Evolutionary conservation across 2,888 invertebrate genomes (phyloP), one percentile per base, ranked within the genome.

Genomic region (Vannuccia rotundouncinata): DNA sequence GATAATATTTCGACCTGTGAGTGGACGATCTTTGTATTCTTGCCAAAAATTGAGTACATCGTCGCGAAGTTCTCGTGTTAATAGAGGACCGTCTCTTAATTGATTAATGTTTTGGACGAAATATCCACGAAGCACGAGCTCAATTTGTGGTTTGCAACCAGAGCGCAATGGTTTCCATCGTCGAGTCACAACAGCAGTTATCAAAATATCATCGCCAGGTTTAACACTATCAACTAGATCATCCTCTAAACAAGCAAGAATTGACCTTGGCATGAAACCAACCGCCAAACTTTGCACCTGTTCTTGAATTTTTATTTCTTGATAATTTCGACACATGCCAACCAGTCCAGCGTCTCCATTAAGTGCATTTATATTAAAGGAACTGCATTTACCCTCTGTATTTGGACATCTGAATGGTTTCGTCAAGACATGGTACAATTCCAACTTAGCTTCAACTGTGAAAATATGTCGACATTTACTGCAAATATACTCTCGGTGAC

Each of bases 211-310:
- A 90, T 95, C 94, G 0, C 95, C 95, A 78, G 95, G 94, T 87
- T 93, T 93, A 86, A 94, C 94, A 82, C 89, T 89, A 87, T 94
- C 94, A 0, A 94, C 94, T 29, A 95, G 89, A 88, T 95, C 95
- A 89, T 95, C 92, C 85, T 94, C 93, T 66, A 94, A 85, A 0
- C 66, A 29, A 0, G 81, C 81, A 91, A 92, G 91, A 89, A 94
- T 91, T 0, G 92, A 91, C 17, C 91, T 90, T 0, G 93, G 93
- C 84, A 93, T 92, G 29, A 91, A 91, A 1, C 93, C 92, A 82
- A 92, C 90, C 82, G 90, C 91, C 82, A 92, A 88, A 84, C 92
- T 92, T 83, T 91, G 92, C 17, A 92, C 91, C 89, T 92, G 92
- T 86, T 94, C 94, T 91, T 94, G 89, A 85, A 95, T 90, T 89